phyloP scores from a whole-genome alignment of 2,888 invertebrate genomes.

The Unio delphinus region DNA sequence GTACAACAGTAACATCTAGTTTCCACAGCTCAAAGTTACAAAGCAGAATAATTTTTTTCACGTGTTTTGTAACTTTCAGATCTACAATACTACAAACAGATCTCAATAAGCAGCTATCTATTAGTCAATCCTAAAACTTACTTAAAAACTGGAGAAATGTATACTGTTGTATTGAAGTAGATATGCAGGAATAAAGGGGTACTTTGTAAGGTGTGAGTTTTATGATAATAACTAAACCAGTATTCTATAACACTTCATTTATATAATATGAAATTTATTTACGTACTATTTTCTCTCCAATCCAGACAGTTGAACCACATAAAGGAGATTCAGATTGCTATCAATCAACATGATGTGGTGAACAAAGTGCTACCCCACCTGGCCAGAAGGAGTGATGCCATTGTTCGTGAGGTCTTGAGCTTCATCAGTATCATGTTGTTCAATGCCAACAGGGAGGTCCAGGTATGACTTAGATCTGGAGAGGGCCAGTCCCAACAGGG shows the following conservation, averaged over 20 bases:
- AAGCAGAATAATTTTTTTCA: too few species aligned
- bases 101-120: too few species aligned
- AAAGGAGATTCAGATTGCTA: conserved; percentile 62
- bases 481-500: conserved; percentile 66
- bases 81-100: too few species aligned
- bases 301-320: conserved; percentile 63
- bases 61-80: too few species aligned
- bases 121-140: too few species aligned
- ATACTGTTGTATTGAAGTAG: too few species aligned
- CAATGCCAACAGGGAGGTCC: conserved; percentile 68
- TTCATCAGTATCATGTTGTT: conserved; percentile 68
- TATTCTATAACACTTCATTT: background rate
- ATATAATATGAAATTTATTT: background rate
- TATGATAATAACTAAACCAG: background rate
- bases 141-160: too few species aligned
- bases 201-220: too few species aligned
- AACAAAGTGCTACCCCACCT: conserved; percentile 68
- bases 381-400: conserved; percentile 63
- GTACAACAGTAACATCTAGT: too few species aligned
- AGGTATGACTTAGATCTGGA: conserved; percentile 44
- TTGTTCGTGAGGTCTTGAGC: conserved; percentile 66
- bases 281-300: background rate
- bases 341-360: conserved; percentile 63
- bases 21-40: too few species aligned
- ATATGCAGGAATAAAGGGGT: too few species aligned